Evolutionary conservation across 35 echinoderm and acorn worm genomes (phyloP).

Genomic region (Patiria miniata): DNA sequence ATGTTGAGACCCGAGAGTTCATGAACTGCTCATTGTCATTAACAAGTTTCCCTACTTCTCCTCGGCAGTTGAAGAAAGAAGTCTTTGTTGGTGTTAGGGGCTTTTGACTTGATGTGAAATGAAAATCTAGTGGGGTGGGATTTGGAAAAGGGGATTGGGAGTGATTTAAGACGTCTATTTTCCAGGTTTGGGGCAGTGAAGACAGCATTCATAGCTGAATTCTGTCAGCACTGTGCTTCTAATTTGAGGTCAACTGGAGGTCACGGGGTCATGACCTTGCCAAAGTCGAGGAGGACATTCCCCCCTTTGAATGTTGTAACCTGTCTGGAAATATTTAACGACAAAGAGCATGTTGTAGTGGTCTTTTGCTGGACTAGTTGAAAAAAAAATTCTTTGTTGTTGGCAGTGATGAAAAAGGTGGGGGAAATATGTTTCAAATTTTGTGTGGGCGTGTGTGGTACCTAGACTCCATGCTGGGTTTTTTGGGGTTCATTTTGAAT

Average conservation of each 20-base stretch:
- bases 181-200: too few relatives aligned
- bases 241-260: constrained; percentile 18
- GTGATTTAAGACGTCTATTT: too few relatives aligned
- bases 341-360: too few relatives aligned
- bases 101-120: background rate
- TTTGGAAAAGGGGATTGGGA: too few relatives aligned
- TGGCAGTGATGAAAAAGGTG: background rate
- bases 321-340: background rate
- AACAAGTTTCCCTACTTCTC: background rate
- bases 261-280: background rate
- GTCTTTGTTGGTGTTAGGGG: background rate
- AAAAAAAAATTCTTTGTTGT: background rate
- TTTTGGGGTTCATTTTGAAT: too few relatives aligned
- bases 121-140: background rate
- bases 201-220: background rate
- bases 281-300: background rate
- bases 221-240: constrained; percentile 22
- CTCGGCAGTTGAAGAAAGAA: background rate
- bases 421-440: background rate
- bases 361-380: too few relatives aligned
- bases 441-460: too few relatives aligned
- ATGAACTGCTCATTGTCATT: constrained; percentile 11
- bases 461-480: too few relatives aligned
- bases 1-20: background rate
- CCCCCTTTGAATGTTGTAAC: background rate